Base-by-base conservation (phyloP, 2,888 invertebrate species). In the Lasioglossum malachurum region DNA sequence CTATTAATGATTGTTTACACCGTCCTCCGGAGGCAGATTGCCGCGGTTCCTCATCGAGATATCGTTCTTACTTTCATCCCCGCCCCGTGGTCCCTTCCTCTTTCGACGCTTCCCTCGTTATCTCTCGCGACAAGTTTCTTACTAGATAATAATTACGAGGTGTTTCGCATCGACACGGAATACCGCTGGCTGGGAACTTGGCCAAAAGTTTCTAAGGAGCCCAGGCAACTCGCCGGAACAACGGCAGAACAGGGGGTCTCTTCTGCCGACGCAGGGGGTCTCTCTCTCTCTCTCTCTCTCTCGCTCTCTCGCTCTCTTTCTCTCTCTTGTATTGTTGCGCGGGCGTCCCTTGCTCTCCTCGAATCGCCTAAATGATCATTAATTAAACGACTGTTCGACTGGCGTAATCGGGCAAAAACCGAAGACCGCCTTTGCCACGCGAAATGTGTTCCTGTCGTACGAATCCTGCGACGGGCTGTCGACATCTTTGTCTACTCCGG, bases 141-240 rank as follows among this genome's bases (percentile, higher is more conserved):
- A 92, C 92, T 85, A 88, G 93, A 92, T 94, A 94, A 94, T 93
- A 94, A 94, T 94, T 94, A 94, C 93, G 91, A 92, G 93, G 88
- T 91, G 92, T 92, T 92, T 93, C 88, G 88, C 93, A 92, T 94
- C 93, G 93, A 93, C 93, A 91, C 86, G 91, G 91, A 92, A 93
- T 91, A 91, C 88, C 88, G 83, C 78, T 57, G 82, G 89, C 83
- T 80, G 75, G 84, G 73, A 94, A 93, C 91, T 93, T 92, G 84
- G 88, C 87, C 90, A 86, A 93, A 94, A 94, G 93, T 94, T 94
- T 92, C 82, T 87, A 92, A 93, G 93, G 93, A 93, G 92, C 86
- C 64, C 89, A 78, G 87, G 90, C 83, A 89, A 84, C 89, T 88
- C 86, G 83, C 75, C 78, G 85, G 78, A 78, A 81, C 84, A 85